Percentiles rank a stretch among this genome's conserved stretches.
These are phyloP conservation scores for Ormyrus labotus DNA, from an alignment of 2,888 invertebrate genomes.

Conservation along the genomic window DNA sequence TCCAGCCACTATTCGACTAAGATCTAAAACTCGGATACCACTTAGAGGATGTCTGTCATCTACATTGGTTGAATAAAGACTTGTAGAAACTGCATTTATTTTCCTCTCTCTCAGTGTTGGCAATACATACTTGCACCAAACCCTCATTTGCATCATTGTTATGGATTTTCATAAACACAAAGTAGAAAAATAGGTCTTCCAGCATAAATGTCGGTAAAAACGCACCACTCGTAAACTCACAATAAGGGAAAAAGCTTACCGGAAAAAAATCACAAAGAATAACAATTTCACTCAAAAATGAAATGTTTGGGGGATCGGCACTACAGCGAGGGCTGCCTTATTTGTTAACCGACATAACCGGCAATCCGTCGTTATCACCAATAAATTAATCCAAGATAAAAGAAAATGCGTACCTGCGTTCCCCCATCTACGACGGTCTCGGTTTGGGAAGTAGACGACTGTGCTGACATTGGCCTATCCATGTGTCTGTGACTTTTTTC, in stretches of 20 bases:
- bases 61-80: slow-evolving; percentile 16
- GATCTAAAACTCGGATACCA: slow-evolving; percentile 86
- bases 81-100: neutral
- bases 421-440: slow-evolving; percentile 69
- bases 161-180: neutral
- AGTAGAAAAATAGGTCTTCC: neutral
- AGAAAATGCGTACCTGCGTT: slow-evolving; percentile 65
- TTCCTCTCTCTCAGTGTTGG: neutral
- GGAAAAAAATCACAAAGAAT: neutral
- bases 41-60: slow-evolving; percentile 79
- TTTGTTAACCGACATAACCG: too few species aligned
- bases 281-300: neutral
- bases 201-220: too few species aligned
- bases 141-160: slow-evolving; percentile 8
- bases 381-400: neutral
- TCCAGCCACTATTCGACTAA: slow-evolving; percentile 93
- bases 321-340: too few species aligned
- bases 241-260: too few species aligned
- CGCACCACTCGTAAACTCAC: too few species aligned
- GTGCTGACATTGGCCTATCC: slow-evolving; percentile 66
- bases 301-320: too few species aligned
- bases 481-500: slow-evolving; percentile 54
- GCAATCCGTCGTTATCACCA: too few species aligned
- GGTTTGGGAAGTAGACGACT: slow-evolving; percentile 69
- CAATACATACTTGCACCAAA: neutral